Evolutionary conservation across 2,888 invertebrate genomes (phyloP).

Genomic region (Cephonodes hylas): DNA sequence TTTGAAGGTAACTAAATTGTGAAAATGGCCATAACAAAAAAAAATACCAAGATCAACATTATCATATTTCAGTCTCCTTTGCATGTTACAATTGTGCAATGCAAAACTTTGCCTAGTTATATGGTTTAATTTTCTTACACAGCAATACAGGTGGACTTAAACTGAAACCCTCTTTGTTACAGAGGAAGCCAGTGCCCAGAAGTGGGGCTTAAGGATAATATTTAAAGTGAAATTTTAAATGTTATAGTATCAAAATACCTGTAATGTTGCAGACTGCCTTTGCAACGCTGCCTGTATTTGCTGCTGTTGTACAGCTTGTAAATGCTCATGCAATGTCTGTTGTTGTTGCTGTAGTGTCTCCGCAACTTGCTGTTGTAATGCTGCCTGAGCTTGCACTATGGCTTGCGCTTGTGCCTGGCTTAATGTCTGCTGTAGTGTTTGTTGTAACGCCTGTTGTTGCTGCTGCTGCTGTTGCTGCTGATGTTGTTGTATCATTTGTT

Average conservation of each 20-base stretch:
- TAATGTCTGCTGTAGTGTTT: slow-evolving; percentile 62
- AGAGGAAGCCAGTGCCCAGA: too few relatives aligned
- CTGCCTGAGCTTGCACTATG: slow-evolving; percentile 70
- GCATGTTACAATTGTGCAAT: too few relatives aligned
- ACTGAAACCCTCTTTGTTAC: too few relatives aligned
- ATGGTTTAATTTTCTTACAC: too few relatives aligned
- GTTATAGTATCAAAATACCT: slow-evolving; percentile 41
- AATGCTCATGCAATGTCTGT: slow-evolving; percentile 69
- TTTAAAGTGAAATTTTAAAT: background rate
- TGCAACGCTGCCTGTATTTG: slow-evolving; percentile 75
- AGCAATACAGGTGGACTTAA: too few relatives aligned
- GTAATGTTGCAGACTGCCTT: slow-evolving; percentile 70
- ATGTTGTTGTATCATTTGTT: slow-evolving; percentile 50
- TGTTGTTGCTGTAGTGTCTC: slow-evolving; percentile 73
- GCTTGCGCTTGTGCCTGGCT: slow-evolving; percentile 74
- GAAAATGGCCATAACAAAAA: too few relatives aligned
- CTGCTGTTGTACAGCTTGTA: slow-evolving; percentile 74
- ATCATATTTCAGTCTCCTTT: too few relatives aligned
- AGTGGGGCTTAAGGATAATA: too few relatives aligned
- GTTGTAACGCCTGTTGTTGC: slow-evolving; percentile 58
- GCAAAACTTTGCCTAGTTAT: too few relatives aligned
- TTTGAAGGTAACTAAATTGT: too few relatives aligned
- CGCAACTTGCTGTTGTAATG: slow-evolving; percentile 71
- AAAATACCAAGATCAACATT: too few relatives aligned
- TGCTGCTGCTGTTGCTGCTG: slow-evolving; percentile 53